Base-by-base conservation (phyloP, 2,113 vertebrate genomes). In the Ovis aries region DNA sequence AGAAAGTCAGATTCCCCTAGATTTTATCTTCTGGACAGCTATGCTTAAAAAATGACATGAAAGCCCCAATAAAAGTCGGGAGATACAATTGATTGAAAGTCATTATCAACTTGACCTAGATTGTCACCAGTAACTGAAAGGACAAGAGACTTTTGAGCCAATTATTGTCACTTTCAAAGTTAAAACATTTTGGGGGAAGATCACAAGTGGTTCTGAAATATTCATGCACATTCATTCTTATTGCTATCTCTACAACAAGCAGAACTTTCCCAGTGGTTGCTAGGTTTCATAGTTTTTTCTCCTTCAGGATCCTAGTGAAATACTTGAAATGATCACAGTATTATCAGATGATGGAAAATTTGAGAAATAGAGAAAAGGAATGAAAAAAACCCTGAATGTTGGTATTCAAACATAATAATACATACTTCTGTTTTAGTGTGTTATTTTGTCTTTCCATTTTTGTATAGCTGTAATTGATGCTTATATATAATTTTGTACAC, bases 101-200 rank as follows among this genome's bases (percentile, higher is more conserved):
- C 78, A 86, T 94, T 97, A 95, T 59, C 85, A 96, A 40, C 50
- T 96, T 93, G 88, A 90, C 89, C 93, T 97, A 82, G 81, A 77
- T 94, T 97, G 97, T 91, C 87, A 97, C 78, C 33, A 86, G 92
- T 91, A 98, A 93, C 59, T 88, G 80, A 96, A 85, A 97, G 55
- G 29, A 89, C 84, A 87, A 94, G 91, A 95, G 60, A 84, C 77
- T 80, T 95, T 96, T 55, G 87, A 97, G 78, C 53, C 81, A 90
- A 91, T 97, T 91, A 83, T 91, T 96, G 67, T 97, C 81, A 1
- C 89, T 83, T 96, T 55, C 17, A 84, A 45, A 81, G 36, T 83
- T 96, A 91, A 91, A 81, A 80, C 43, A 2, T 86, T 67, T 89
- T 81, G 71, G 82, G 80, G 82, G 43, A 50, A 62, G 85, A 91